Percentiles rank a stretch among this genome's conserved stretches.
Evolutionary conservation across 2,113 vertebrate genomes (phyloP).

Genomic region (Megaptera novaeangliae): DNA sequence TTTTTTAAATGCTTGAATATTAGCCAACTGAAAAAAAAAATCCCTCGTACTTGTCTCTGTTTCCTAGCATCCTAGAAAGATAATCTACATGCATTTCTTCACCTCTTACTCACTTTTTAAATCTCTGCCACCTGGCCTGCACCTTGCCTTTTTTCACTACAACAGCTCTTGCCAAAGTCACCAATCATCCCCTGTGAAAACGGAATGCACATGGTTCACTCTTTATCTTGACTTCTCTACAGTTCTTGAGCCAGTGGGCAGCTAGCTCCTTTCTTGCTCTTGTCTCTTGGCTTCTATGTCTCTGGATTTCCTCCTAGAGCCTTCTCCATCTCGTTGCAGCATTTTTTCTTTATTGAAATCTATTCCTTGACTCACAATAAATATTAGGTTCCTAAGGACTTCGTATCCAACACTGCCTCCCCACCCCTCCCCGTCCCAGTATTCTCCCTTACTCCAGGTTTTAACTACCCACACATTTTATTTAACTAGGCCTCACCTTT

Average conservation of each 20-base stretch:
- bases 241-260: not conserved
- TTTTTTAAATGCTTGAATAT: not conserved
- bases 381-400: not conserved
- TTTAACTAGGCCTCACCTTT: not conserved
- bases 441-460: not conserved
- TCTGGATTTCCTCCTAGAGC: not conserved
- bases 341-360: not conserved
- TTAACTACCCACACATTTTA: not conserved
- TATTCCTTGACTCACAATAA: not conserved
- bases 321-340: not conserved
- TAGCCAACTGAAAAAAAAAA: not conserved
- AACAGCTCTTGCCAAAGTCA: not conserved
- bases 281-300: not conserved
- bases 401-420: not conserved
- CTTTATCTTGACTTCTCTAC: not conserved
- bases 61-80: not conserved
- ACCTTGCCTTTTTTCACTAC: not conserved
- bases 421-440: rapidly evolving
- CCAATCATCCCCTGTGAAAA: not conserved
- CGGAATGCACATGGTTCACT: not conserved
- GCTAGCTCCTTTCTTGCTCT: not conserved
- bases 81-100: not conserved
- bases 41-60: not conserved
- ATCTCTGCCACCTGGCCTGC: not conserved
- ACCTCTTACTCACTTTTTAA: not conserved